Evolutionary conservation across 2,113 vertebrate genomes (phyloP), one percentile per base, ranked within the genome.

Genomic region (Cyrtonyx montezumae): DNA sequence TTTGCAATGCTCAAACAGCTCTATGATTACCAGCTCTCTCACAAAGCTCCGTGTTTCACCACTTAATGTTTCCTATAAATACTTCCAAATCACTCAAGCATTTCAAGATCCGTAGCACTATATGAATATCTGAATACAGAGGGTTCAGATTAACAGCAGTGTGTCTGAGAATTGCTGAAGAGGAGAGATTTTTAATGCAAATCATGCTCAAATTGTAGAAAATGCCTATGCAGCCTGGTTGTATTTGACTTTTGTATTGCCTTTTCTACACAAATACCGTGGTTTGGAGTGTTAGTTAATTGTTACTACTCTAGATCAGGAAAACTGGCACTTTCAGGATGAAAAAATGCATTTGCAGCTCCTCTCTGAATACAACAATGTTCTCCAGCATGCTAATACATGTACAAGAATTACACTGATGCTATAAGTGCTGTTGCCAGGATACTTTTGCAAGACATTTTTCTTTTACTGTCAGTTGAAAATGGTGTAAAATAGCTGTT

Each of bases 401-500:
- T 78, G 87, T 88, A 80, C 79, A 92, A 96, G 87, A 93, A 90
- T 80, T 96, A 86, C 3, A 1, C 69, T 83, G 93, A 73, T 78
- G 67, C 36, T 91, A 26, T 83, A 92, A 94, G 65, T 65, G 61
- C 40, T 90, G 96, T 96, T 96, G 95, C 96, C 96, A 96, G 96
- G 96, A 96, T 96, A 96, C 91, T 91, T 95, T 71, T 91, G 61
- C 91, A 96, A 96, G 90, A 94, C 10, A 26, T 88, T 94, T 94
- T 94, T 90, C 85, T 91, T 84, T 78, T n/a, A 87, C 84, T 96
- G 93, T 90, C 91, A 91, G 73, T 88, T 79, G 73, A 95, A 92
- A 96, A 94, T 95, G 51, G 87, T 91, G 91, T 93, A 94, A 96
- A 96, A 95, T 94, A 93, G 91, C 79, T 94, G 94, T 80, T 95